Conservation (phyloP, 2,888 invertebrate genomes). For the Himalopsyche japonica region DNA sequence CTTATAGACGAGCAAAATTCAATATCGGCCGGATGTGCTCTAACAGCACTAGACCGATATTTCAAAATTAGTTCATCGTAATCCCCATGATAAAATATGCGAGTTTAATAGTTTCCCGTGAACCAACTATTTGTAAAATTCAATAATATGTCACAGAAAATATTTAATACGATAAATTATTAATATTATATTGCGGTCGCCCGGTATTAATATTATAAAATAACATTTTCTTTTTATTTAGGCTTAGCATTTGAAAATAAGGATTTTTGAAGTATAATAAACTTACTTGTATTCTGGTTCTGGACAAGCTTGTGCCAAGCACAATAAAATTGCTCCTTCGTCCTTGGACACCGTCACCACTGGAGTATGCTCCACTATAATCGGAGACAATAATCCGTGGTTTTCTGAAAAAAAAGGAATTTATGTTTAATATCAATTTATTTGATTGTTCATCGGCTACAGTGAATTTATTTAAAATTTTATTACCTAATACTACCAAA, state of each 20-base stretch:
- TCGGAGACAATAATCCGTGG: slow-evolving; percentile 71
- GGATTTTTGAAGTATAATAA: neutral
- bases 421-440: too few species aligned
- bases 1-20: neutral
- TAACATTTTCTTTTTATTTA: too few species aligned
- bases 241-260: too few species aligned
- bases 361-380: slow-evolving; percentile 71
- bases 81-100: neutral
- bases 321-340: slow-evolving; percentile 74
- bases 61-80: neutral
- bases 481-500: too few species aligned
- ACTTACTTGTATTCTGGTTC: slow-evolving; percentile 76
- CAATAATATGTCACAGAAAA: too few species aligned
- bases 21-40: neutral
- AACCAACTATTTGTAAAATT: too few species aligned
- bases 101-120: neutral
- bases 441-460: too few species aligned
- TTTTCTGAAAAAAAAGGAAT: slow-evolving; percentile 68
- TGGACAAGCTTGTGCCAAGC: slow-evolving; percentile 80
- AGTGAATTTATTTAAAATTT: too few species aligned
- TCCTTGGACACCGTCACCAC: slow-evolving; percentile 73
- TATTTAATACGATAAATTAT: too few species aligned
- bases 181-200: too few species aligned
- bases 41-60: neutral
- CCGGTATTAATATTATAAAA: too few species aligned